Percentiles rank a stretch among this genome's conserved stretches.
These are phyloP conservation scores for Xyrauchen texanus DNA, from an alignment of 2,113 vertebrate species.

Conservation along the genomic window DNA sequence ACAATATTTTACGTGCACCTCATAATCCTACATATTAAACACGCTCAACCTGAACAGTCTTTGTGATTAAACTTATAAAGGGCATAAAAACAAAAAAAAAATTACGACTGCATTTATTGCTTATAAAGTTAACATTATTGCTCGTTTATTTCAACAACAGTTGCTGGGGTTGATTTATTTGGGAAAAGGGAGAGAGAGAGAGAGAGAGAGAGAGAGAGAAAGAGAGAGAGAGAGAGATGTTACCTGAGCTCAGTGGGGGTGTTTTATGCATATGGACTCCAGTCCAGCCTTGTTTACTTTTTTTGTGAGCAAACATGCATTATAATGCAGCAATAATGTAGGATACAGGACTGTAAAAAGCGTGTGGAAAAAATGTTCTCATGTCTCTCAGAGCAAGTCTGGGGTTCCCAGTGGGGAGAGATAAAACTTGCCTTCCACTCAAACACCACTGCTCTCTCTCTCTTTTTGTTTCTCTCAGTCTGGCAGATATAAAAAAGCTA, in stretches of 20 bases:
- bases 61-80: constrained; percentile 56
- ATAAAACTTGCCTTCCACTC: constrained; percentile 39
- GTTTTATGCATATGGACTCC: constrained; percentile 52
- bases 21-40: constrained; percentile 33
- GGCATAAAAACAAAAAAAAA: constrained; percentile 56
- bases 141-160: constrained; percentile 66
- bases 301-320: constrained; percentile 67
- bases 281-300: constrained; percentile 71
- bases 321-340: constrained; percentile 67
- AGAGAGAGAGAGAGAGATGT: constrained; percentile 52
- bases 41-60: constrained; percentile 42
- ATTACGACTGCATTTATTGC: constrained; percentile 68
- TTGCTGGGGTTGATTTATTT: constrained; percentile 68
- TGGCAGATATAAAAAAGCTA: constrained; percentile 93
- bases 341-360: constrained; percentile 69
- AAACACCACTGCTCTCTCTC: constrained; percentile 21
- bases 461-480: constrained; percentile 83
- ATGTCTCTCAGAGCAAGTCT: constrained; percentile 56
- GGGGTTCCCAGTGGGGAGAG: constrained; percentile 62
- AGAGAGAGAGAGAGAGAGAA: constrained; percentile 47
- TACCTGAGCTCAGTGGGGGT: too few relatives aligned
- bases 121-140: constrained; percentile 66
- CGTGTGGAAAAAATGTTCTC: constrained; percentile 78
- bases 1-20: constrained; percentile 23
- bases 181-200: constrained; percentile 60